A percentile compares a stretch with the other conserved stretches of the same genome.
phyloP scores from a whole-genome alignment of 2,113 vertebrate genomes.

The Boulengerochromis microlepis region DNA sequence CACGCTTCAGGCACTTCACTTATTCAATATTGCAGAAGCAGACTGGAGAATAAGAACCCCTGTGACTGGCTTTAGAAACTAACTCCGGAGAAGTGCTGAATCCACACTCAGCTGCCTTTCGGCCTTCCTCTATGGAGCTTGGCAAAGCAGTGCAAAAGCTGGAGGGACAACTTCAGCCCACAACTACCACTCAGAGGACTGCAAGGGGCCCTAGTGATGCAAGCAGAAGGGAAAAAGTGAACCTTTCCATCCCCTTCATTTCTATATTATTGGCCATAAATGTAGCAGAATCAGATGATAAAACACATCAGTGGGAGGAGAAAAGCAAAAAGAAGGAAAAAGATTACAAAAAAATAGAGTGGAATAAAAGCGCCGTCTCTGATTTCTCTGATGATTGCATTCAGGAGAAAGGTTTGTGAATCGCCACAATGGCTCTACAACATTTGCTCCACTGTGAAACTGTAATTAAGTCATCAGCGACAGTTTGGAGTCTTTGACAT shows the following conservation, averaged over 20 bases:
- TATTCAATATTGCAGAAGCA: conserved; percentile 57
- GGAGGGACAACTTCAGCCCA: not conserved
- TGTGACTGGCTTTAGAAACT: conserved; percentile 24
- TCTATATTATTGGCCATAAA: not conserved
- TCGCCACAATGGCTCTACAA: conserved; percentile 44
- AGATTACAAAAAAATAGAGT: not conserved
- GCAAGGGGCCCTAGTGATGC: not conserved
- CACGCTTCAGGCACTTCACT: conserved; percentile 6
- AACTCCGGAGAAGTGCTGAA: conserved; percentile 59
- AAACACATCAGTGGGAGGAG: not conserved
- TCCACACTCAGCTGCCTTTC: conserved; percentile 28
- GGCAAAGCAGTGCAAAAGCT: conserved; percentile 4
- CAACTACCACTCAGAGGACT: not conserved
- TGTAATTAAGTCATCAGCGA: conserved; percentile 74
- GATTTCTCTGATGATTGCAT: conserved; percentile 17
- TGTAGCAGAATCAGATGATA: not conserved
- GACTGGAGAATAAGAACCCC: conserved; percentile 24
- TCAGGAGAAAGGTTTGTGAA: conserved; percentile 51
- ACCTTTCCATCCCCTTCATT: not conserved
- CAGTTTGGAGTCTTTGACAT: conserved; percentile 75
- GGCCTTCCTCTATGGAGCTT: conserved; percentile 18
- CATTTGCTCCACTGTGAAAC: conserved; percentile 62
- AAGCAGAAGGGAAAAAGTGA: not conserved
- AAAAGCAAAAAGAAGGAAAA: not conserved
- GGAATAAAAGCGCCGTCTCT: not conserved